Evolutionary conservation across 2,113 vertebrate genomes (phyloP).

Genomic region (Hypomesus transpacificus): DNA sequence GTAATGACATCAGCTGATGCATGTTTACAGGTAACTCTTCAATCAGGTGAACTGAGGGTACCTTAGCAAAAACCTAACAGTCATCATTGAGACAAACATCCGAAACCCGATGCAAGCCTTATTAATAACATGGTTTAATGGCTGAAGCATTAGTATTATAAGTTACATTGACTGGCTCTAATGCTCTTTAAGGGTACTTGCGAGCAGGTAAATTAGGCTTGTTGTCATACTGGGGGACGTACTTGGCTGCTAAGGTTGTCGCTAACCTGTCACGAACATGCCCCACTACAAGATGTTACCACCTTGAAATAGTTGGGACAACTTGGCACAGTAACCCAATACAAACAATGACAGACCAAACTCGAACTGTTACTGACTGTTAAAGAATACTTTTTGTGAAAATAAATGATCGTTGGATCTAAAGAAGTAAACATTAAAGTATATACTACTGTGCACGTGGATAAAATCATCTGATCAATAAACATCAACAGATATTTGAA

Average conservation of each 20-base stretch:
- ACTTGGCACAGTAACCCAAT: constrained; percentile 26
- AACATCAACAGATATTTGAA: too few species aligned
- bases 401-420: too few species aligned
- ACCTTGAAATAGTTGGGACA: constrained; percentile 27
- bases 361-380: constrained; percentile 35
- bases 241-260: constrained; percentile 41
- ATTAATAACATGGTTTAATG: too few species aligned
- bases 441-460: too few species aligned
- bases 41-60: constrained; percentile 53
- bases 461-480: too few species aligned
- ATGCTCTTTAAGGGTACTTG: too few species aligned
- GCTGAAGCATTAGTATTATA: too few species aligned
- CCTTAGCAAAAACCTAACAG: constrained; percentile 6
- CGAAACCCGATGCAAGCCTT: too few species aligned
- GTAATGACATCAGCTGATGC: constrained; percentile 73
- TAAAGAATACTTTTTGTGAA: too few species aligned
- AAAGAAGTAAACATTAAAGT: too few species aligned
- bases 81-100: too few species aligned
- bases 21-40: constrained; percentile 61
- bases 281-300: constrained; percentile 53
- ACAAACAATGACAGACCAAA: constrained; percentile 50
- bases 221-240: constrained; percentile 37
- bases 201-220: background rate
- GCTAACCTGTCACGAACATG: constrained; percentile 43
- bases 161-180: too few species aligned